A percentile compares a stretch with the other conserved stretches of the same genome.
Conservation (phyloP, 2,113 vertebrate genomes). For the Microcebus ravelobensis region DNA sequence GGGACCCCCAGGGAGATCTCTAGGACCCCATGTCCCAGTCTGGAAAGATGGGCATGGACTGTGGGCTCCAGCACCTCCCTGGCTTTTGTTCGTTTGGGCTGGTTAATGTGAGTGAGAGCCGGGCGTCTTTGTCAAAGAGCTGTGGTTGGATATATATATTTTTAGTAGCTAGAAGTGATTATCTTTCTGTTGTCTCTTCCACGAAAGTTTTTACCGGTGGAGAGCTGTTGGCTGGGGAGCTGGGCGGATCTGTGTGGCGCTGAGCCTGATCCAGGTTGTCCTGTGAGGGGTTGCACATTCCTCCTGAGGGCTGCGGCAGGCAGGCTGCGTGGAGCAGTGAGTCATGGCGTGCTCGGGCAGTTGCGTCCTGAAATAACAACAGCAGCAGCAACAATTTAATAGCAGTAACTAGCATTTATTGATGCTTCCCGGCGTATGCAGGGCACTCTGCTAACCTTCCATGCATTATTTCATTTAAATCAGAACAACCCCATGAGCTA, state of each 20-base stretch:
- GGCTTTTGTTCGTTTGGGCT: background rate
- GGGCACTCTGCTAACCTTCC: background rate
- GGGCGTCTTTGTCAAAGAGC: background rate
- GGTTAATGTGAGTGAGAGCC: background rate
- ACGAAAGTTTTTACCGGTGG: background rate
- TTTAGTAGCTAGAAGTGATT: background rate
- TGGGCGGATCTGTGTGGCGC: background rate
- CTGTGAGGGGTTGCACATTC: background rate
- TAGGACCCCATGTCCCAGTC: background rate
- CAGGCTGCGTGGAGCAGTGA: constrained; percentile 40
- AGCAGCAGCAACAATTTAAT: constrained; percentile 44
- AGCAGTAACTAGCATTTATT: constrained; percentile 54
- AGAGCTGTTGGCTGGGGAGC: background rate
- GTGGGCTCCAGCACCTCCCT: background rate
- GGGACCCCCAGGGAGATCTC: background rate
- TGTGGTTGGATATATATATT: background rate
- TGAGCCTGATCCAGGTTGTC: constrained; percentile 5
- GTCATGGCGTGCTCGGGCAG: constrained; percentile 38
- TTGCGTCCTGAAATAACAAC: constrained; percentile 47
- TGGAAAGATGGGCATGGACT: background rate
- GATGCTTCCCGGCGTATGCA: constrained; percentile 22
- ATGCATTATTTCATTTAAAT: constrained; percentile 52
- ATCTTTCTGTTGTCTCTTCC: background rate
- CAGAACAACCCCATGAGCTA: background rate
- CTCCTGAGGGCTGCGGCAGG: constrained; percentile 26